phyloP scores from a whole-genome alignment of 2,888 invertebrate species.

The Drosophila longiperda region DNA sequence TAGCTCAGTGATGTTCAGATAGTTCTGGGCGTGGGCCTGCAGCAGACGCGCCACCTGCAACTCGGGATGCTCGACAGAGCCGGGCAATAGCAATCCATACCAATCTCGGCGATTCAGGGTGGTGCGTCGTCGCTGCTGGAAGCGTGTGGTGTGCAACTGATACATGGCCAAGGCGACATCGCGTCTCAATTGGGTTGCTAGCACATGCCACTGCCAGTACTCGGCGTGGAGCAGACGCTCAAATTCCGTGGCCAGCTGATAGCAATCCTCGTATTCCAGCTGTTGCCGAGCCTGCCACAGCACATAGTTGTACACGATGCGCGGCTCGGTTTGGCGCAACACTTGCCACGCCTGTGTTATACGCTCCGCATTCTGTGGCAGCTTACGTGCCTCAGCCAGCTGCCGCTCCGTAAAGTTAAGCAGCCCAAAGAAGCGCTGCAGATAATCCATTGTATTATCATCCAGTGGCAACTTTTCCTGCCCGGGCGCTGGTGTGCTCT shows the following conservation, averaged over 20 bases:
- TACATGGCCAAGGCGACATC: constrained; percentile 81
- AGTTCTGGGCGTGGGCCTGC: constrained; percentile 70
- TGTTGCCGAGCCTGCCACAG: constrained; percentile 78
- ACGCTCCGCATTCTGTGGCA: constrained; percentile 65
- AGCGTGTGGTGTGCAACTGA: constrained; percentile 81
- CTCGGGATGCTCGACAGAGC: constrained; percentile 70
- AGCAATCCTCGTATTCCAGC: constrained; percentile 70
- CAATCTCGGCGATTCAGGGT: constrained; percentile 66
- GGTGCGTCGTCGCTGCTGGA: constrained; percentile 74
- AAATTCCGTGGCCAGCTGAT: constrained; percentile 73
- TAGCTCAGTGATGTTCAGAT: constrained; percentile 64
- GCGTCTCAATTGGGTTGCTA: constrained; percentile 61
- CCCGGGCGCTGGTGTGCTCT: neutral
- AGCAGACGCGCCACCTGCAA: constrained; percentile 77
- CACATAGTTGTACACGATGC: constrained; percentile 79
- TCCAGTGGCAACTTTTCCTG: constrained; percentile 49
- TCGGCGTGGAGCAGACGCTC: constrained; percentile 77
- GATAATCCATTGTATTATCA: constrained; percentile 67
- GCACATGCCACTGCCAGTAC: constrained; percentile 82
- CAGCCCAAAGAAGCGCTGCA: constrained; percentile 58
- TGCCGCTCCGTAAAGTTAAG: constrained; percentile 71
- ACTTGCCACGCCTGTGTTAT: constrained; percentile 62
- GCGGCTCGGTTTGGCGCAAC: constrained; percentile 68
- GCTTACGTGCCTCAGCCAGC: constrained; percentile 65
- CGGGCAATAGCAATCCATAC: constrained; percentile 72